phyloP scores from a whole-genome alignment of 2,113 vertebrate genomes.

The Microtus montanus region DNA sequence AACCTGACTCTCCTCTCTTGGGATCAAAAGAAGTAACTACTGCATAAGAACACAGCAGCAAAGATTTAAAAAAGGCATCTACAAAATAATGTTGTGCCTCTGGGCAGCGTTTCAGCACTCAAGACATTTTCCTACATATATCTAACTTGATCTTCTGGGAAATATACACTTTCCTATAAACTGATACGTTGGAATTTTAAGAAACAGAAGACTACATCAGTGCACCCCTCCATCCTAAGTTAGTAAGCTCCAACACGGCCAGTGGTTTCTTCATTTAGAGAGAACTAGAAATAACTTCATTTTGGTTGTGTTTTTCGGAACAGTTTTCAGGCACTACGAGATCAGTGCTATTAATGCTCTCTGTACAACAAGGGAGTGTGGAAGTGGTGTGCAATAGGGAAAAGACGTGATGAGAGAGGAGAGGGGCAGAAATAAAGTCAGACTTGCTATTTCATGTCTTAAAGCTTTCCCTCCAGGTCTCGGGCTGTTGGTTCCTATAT shows the following conservation, averaged over 20 bases:
- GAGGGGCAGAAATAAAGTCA: not conserved
- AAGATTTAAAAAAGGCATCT: not conserved
- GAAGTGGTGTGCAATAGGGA: not conserved
- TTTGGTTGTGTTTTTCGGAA: not conserved
- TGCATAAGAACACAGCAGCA: not conserved
- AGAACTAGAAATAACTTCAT: not conserved
- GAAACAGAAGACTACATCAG: not conserved
- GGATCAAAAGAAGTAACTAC: not conserved
- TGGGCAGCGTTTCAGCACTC: not conserved
- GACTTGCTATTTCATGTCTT: not conserved
- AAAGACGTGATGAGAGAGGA: not conserved
- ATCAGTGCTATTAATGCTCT: not conserved
- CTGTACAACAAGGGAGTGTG: not conserved
- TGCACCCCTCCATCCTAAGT: not conserved
- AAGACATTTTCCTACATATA: not conserved
- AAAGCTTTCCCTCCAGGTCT: not conserved
- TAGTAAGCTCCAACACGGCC: fast-evolving
- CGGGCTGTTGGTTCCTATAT: not conserved
- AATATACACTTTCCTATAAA: not conserved
- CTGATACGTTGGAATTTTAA: not conserved
- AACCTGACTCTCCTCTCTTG: not conserved
- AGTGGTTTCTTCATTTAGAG: not conserved
- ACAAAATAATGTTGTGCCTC: not conserved
- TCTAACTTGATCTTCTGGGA: not conserved
- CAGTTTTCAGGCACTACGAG: not conserved